Evolutionary conservation across 2,797 vertebrate species (phyloP), one percentile per base, ranked within the genome.

Genomic region (Phataginus tetradactyla): DNA sequence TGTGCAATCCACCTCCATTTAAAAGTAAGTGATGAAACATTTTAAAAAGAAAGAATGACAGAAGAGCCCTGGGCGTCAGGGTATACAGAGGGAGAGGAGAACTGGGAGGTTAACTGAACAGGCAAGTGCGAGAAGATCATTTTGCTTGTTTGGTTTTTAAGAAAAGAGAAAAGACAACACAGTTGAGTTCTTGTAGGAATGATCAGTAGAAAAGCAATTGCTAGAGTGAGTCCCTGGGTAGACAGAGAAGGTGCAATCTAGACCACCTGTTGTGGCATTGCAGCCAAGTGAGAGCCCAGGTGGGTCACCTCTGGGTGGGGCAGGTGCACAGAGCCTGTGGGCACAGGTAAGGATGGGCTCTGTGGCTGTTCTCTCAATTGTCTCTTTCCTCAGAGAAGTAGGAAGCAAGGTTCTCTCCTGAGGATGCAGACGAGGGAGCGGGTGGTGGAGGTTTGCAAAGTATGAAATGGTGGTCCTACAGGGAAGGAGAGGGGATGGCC

Each of bases 241-340:
- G 86, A 53, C 25, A 23, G 27, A 51, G n/a, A 6, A 74, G 6
- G n/a, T 20, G 27, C 12, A 34, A 13, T 39, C 68, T 25, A 49
- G 37, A 39, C 11, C 4, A 10, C 32, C 7, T 10, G 21, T 11
- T 23, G 21, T 13, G 23, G 25, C 18, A 3, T 14, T 78, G 61
- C 71, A 23, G 49, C 34, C 27, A 55, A 55, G 11, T 21, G 34
- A 61, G 42, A 37, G 18, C 32, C 37, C 29, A 34, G 7, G 4
- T 29, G 25, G 55, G 4, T 2, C 3, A 10, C 17, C 51, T 8
- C 1, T 18, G 37, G n/a, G 4, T 7, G 12, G 39, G n/a, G 32
- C 51, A 21, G 27, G 72, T n/a, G 27, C 13, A 53, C 29, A 61
- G 37, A 49, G n/a, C 29, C 32, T 39, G 14, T 25, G n/a, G 39